These are phyloP conservation scores for Folsomia manolachei DNA, from an alignment of 2,888 invertebrate species.

Conservation along the genomic window DNA sequence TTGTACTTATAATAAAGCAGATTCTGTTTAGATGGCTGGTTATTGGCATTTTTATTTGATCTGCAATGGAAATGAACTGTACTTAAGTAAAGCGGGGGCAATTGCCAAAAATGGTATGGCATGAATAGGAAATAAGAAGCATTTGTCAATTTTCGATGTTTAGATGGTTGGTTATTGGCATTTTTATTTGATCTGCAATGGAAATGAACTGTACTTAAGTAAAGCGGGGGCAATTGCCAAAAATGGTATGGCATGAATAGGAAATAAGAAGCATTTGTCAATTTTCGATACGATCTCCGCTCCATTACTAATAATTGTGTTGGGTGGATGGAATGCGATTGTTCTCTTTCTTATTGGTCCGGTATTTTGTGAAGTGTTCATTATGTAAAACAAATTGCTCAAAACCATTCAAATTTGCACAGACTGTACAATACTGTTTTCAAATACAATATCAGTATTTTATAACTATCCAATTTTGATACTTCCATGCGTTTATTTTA, in stretches of 20 bases:
- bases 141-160: neutral
- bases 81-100: neutral
- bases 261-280: too few species aligned
- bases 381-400: neutral
- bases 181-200: neutral
- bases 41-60: neutral
- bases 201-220: conserved; percentile 14
- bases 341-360: neutral
- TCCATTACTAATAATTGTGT: neutral
- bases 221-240: neutral
- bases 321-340: too few species aligned
- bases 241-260: neutral
- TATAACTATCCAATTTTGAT: too few species aligned
- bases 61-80: conserved; percentile 10
- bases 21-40: neutral
- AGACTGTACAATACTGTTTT: too few species aligned
- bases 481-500: too few species aligned
- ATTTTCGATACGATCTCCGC: neutral
- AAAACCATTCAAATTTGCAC: too few species aligned
- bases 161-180: too few species aligned
- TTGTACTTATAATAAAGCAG: neutral
- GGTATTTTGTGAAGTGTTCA: neutral
- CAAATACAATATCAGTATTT: too few species aligned
- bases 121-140: too few species aligned
- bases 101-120: neutral